Evolutionary conservation across 2,113 vertebrate species (phyloP).

Genomic region (Gallinago undulata): DNA sequence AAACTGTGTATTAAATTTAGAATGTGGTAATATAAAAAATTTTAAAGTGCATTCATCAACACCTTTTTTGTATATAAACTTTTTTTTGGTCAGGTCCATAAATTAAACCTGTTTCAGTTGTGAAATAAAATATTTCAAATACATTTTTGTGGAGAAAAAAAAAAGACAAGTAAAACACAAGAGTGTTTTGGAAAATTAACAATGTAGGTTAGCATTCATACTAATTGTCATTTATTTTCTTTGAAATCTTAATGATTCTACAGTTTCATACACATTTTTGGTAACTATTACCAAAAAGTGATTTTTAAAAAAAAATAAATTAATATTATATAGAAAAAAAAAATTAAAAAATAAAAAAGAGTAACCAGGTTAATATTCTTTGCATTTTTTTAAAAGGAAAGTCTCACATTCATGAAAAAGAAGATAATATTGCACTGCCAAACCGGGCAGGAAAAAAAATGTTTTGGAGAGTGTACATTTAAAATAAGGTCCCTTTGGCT

Average conservation of each 20-base stretch:
- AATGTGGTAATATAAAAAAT: background rate
- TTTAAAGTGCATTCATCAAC: background rate
- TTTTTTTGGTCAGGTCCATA: background rate
- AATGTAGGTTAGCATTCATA: background rate
- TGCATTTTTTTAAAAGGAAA: background rate
- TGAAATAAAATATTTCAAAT: background rate
- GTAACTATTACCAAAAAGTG: background rate
- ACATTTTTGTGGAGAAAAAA: background rate
- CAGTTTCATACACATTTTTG: background rate
- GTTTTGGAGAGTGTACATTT: background rate
- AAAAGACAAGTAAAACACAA: background rate
- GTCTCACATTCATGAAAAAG: background rate
- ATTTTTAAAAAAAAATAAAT: background rate
- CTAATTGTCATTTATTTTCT: background rate
- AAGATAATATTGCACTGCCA: background rate
- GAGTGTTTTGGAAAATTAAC: background rate
- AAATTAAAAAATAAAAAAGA: background rate
- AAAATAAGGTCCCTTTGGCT: background rate
- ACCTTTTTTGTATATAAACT: background rate
- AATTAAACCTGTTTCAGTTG: background rate
- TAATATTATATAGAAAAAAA: background rate
- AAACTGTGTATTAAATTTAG: constrained; percentile 1
- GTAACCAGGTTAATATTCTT: background rate
- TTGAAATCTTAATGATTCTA: background rate
- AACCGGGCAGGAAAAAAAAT: background rate